Evolutionary conservation across 2,888 invertebrate species (phyloP).

Genomic region (Harpalus rubripes): DNA sequence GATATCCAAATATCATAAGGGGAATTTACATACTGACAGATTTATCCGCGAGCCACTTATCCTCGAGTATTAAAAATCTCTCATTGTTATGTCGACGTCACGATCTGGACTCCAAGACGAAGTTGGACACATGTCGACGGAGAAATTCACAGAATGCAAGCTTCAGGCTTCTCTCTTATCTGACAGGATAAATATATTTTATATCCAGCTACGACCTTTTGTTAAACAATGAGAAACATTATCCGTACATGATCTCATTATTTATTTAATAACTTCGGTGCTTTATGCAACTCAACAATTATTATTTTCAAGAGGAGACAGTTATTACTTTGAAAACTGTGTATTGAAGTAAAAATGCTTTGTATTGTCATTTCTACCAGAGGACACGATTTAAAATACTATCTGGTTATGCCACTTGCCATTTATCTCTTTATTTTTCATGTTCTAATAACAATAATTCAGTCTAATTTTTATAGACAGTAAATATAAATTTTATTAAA

Average conservation of each 20-base stretch:
- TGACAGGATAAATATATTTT: slow-evolving; percentile 42
- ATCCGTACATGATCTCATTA: slow-evolving; percentile 50
- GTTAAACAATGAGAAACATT: slow-evolving; percentile 55
- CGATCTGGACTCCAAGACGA: slow-evolving; percentile 38
- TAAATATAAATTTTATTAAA: no score
- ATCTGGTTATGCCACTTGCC: background rate
- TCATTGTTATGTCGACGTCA: slow-evolving; percentile 66
- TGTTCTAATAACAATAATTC: no score
- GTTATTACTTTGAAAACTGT: slow-evolving; percentile 19
- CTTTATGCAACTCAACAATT: slow-evolving; percentile 6
- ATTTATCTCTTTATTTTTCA: no score
- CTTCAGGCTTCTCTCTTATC: slow-evolving; percentile 15
- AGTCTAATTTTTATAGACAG: no score
- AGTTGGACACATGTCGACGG: slow-evolving; percentile 58
- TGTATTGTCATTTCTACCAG: background rate
- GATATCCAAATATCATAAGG: slow-evolving; percentile 74
- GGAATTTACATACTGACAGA: slow-evolving; percentile 77
- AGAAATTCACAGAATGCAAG: slow-evolving; percentile 29
- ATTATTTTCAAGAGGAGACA: slow-evolving; percentile 4
- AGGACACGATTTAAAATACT: background rate
- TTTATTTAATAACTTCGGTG: slow-evolving; percentile 54
- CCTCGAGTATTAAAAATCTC: slow-evolving; percentile 64
- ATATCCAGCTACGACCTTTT: slow-evolving; percentile 54
- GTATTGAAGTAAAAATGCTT: background rate
- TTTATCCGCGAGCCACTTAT: slow-evolving; percentile 72